Base-by-base conservation (phyloP, 2,113 vertebrate species). In the Thryonomys swinderianus region DNA sequence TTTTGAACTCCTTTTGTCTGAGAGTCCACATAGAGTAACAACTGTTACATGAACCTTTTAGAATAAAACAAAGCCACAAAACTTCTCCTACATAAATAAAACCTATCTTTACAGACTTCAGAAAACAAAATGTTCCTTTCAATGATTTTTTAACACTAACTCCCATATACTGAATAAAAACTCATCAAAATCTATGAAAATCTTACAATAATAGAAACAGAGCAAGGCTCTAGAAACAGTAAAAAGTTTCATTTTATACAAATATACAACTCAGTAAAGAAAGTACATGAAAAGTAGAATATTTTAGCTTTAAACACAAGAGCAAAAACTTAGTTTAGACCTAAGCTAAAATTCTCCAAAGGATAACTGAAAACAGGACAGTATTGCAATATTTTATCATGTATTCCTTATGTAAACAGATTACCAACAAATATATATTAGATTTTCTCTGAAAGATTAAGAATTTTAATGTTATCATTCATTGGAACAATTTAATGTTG, bases 391-490 rank as follows among this genome's bases (percentile, higher is more conserved):
- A 73, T 87, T 94, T 80, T 53, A n/a, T 23, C 16, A 79, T 74
- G 18, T 53, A 67, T 83, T 93, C 88, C 34, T 64, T 81, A 91
- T n/a, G 9, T 23, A 81, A 73, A 93, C 18, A 23, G 12, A 51
- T 45, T 64, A 86, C 11, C 59, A 94, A 93, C 48, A 90, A 57
- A 3, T 53, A 0, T 37, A n/a, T 37, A 84, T 0, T 69, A n/a
- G 66, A 89, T 89, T 78, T 81, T 95, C 7, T 57, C 48, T 92
- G 27, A 17, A 91, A 92, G 53, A 85, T 83, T 61, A 80, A 74
- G 88, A 80, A 88, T 16, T 88, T 94, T 25, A 78, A 59, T 48
- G 6, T 83, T 95, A 6, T 90, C 18, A 25, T 27, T 74, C 7
- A 84, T 81, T 21, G 91, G 32, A 93, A 93, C 0, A 85, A 93